Evolutionary conservation across 2,797 vertebrate genomes (phyloP).

Genomic region (Acrossocheilus wenchowensis): DNA sequence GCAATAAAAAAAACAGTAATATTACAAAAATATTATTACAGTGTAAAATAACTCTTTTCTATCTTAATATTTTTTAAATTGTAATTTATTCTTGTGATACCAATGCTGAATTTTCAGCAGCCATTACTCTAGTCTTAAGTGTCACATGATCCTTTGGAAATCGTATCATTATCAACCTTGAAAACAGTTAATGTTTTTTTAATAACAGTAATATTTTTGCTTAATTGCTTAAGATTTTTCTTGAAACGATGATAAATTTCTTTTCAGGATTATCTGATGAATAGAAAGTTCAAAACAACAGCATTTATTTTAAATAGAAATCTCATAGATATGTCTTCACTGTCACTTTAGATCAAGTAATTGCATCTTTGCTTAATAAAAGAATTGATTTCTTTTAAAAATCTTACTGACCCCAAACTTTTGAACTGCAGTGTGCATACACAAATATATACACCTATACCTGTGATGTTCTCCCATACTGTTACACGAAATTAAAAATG

Average conservation of each 20-base stretch:
- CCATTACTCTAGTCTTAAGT: not conserved
- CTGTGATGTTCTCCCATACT: not conserved
- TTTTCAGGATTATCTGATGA: not conserved
- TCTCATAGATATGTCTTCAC: not conserved
- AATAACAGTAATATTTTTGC: no score
- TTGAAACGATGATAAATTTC: not conserved
- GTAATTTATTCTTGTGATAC: not conserved
- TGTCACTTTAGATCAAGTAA: not conserved
- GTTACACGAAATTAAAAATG: not conserved
- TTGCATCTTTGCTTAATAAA: not conserved
- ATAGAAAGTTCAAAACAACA: not conserved
- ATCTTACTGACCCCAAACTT: not conserved
- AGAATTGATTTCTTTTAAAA: not conserved
- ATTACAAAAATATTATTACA: not conserved
- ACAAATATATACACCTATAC: slow-evolving; percentile 1
- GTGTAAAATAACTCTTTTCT: not conserved
- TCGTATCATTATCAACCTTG: not conserved
- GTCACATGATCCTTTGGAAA: not conserved
- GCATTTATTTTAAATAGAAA: not conserved
- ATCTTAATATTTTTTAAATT: not conserved
- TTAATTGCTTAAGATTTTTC: not conserved
- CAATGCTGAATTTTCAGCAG: not conserved
- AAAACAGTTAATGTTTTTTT: not conserved
- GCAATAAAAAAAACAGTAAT: not conserved
- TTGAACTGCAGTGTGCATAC: not conserved